Conservation (phyloP, 2,797 vertebrate species). For the Zenarchopterus dispar region DNA sequence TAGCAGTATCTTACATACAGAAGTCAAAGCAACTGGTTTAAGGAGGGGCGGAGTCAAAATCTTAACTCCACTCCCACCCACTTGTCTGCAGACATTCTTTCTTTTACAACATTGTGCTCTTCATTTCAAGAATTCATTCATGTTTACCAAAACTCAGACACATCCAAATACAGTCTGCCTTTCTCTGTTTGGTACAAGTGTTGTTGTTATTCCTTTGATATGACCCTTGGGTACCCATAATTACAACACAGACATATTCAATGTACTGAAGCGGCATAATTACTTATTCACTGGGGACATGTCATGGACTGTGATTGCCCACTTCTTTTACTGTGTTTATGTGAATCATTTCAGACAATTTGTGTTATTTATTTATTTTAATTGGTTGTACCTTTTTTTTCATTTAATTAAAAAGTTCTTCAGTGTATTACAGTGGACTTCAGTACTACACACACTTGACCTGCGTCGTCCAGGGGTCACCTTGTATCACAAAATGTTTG, state of each 20-base stretch:
- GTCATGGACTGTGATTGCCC: slow-evolving; percentile 38
- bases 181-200: slow-evolving; percentile 16
- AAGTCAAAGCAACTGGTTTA: too few species aligned
- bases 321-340: slow-evolving; percentile 44
- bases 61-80: too few species aligned
- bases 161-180: not conserved
- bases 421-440: slow-evolving; percentile 3
- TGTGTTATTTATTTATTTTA: not conserved
- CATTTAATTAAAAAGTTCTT: slow-evolving; percentile 7
- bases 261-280: slow-evolving; percentile 39
- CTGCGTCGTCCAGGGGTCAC: not conserved
- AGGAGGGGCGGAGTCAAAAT: too few species aligned
- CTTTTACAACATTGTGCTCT: too few species aligned
- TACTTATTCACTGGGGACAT: slow-evolving; percentile 46
- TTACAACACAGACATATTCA: slow-evolving; percentile 51
- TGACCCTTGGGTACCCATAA: slow-evolving; percentile 52
- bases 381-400: too few species aligned
- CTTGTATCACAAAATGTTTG: not conserved
- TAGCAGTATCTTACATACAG: too few species aligned
- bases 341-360: slow-evolving; percentile 1
- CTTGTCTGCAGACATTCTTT: too few species aligned
- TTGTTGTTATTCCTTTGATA: slow-evolving; percentile 51
- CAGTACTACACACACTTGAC: not conserved
- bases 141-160: slow-evolving; percentile 65
- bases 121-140: slow-evolving; percentile 79